Evolutionary conservation across 2,113 vertebrate species (phyloP).

Genomic region (Bufo gargarizans): DNA sequence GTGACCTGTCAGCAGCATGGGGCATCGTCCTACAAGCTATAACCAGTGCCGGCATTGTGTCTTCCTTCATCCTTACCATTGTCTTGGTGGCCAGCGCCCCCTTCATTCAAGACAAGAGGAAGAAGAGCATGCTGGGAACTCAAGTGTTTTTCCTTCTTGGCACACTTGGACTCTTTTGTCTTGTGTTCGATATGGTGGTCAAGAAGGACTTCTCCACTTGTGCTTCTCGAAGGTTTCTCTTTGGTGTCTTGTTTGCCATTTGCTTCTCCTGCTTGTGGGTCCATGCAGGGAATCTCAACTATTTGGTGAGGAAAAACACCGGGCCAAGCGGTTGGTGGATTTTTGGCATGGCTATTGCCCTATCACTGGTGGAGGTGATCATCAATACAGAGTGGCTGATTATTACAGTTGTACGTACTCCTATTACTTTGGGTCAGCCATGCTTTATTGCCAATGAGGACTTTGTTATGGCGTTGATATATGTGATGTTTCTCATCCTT

Average conservation of each 20-base stretch:
- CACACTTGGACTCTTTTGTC: constrained; percentile 86
- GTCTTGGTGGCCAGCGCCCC: constrained; percentile 87
- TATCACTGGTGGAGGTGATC: constrained; percentile 87
- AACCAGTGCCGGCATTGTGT: constrained; percentile 78
- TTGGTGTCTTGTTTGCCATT: constrained; percentile 86
- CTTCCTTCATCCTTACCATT: constrained; percentile 81
- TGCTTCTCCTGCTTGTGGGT: constrained; percentile 90
- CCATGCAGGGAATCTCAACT: constrained; percentile 81
- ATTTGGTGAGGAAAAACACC: constrained; percentile 72
- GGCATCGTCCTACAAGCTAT: constrained; percentile 88
- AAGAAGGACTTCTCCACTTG: constrained; percentile 86
- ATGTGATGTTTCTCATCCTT: constrained; percentile 86
- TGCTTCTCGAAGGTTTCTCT: constrained; percentile 87
- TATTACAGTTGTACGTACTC: constrained; percentile 81
- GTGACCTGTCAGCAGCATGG: constrained; percentile 81
- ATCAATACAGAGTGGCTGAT: constrained; percentile 95
- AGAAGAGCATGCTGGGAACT: constrained; percentile 77
- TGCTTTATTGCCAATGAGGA: constrained; percentile 83
- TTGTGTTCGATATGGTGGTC: constrained; percentile 90
- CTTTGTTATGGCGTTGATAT: constrained; percentile 92
- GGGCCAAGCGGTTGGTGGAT: constrained; percentile 77
- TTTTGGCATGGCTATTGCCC: constrained; percentile 73
- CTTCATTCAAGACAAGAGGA: constrained; percentile 77
- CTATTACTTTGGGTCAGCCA: constrained; percentile 39
- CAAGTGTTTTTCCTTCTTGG: constrained; percentile 81